Evolutionary conservation across 2,888 invertebrate genomes (phyloP), one percentile per base, ranked within the genome.

Genomic region (Tenodera sinensis): DNA sequence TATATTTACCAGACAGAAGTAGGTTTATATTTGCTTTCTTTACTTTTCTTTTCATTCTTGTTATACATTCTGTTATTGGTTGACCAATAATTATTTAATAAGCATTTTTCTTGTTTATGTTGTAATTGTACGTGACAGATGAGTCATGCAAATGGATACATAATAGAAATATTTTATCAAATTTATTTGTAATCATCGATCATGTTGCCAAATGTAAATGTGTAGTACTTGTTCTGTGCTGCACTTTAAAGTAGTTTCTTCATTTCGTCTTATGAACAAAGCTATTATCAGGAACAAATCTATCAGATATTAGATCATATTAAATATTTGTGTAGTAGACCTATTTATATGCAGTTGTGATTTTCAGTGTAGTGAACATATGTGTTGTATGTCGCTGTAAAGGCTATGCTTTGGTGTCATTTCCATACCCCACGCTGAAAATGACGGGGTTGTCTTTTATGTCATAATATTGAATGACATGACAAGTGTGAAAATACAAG

Each of bases 321-420:
- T 84, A 54, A 81, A 84, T 85, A 47, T 85, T 42, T 88, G 47
- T 88, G 89, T 89, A 89, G 84, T 87, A 3, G 83, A 83, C 54
- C 82, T 42, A 88, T 84, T 89, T 47, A 83, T 87, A 87, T 89
- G 34, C 85, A 87, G 42, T 27, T 28, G 87, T 89, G 25, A 88
- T 89, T 89, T 88, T 85, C 83, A 83, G 34, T 28, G 81, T 89
- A 86, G 83, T 83, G 71, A 89, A 47, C 54, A 81, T 83, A 85
- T 28, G 34, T 88, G 88, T 84, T 88, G 88, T 85, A 85, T 88
- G 88, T 84, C 84, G 71, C 85, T 81, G 88, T 30, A 84, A 27
- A 83, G 47, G 34, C 47, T 54, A n/a, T 54, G 88, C 83, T 82
- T 88, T 85, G 71, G 82, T 88, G 84, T 88, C 42, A 42, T 71